phyloP scores from a whole-genome alignment of 1,140 invertebrate genomes.

The Oryzaephilus surinamensis region DNA sequence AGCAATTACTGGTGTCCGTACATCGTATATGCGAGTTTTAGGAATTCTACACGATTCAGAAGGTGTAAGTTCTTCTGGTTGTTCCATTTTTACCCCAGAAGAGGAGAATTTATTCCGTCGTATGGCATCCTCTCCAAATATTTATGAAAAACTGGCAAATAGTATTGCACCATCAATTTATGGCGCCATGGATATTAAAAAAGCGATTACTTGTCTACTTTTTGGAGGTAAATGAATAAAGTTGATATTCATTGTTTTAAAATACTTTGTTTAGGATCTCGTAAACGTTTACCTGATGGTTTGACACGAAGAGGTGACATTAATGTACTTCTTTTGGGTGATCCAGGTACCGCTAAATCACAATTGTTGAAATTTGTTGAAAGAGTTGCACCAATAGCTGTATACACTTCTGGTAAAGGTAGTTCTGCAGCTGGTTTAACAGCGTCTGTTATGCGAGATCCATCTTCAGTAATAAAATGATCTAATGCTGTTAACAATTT shows the following conservation, averaged over 20 bases:
- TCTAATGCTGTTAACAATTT: neutral
- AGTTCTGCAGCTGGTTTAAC: slow-evolving; percentile 98
- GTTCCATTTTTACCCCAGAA: slow-evolving; percentile 52
- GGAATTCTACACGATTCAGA: slow-evolving; percentile 82
- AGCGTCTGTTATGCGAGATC: slow-evolving; percentile 93
- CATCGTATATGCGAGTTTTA: slow-evolving; percentile 89
- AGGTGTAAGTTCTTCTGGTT: slow-evolving; percentile 56
- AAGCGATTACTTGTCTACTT: slow-evolving; percentile 89
- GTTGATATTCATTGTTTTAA: too few species aligned
- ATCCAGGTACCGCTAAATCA: slow-evolving; percentile 98
- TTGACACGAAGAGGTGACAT: slow-evolving; percentile 93
- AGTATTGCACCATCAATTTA: slow-evolving; percentile 97
- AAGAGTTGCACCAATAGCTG: slow-evolving; percentile 86
- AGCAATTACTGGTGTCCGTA: slow-evolving; percentile 81
- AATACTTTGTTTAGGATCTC: slow-evolving; percentile 53
- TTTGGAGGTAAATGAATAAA: slow-evolving; percentile 90
- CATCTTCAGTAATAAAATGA: slow-evolving; percentile 58
- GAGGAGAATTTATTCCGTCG: slow-evolving; percentile 90
- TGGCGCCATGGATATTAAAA: slow-evolving; percentile 92
- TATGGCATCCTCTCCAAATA: slow-evolving; percentile 71
- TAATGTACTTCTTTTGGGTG: slow-evolving; percentile 90
- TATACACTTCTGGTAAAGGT: slow-evolving; percentile 98
- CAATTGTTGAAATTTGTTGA: slow-evolving; percentile 98
- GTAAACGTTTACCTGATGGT: slow-evolving; percentile 90
- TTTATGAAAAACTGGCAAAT: slow-evolving; percentile 82